Evolutionary conservation across 2,888 invertebrate genomes (phyloP).

Genomic region (Polydrusus tereticollis): DNA sequence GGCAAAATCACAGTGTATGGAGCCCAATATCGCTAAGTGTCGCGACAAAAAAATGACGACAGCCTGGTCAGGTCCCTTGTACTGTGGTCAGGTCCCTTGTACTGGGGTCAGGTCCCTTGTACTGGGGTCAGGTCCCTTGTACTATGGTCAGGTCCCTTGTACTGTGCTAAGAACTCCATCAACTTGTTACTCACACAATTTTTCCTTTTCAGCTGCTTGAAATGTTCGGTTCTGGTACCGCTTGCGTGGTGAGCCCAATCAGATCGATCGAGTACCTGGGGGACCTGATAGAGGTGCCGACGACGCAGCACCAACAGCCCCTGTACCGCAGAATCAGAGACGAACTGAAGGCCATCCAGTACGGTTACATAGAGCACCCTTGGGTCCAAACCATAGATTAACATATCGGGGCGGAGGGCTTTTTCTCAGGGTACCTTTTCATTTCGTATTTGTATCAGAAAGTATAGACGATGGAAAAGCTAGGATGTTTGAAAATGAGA

Average conservation of each 20-base stretch:
- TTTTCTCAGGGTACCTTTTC: conserved; percentile 7
- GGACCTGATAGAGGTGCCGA: conserved; percentile 77
- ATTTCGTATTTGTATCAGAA: conserved; percentile 1
- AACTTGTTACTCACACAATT: background rate
- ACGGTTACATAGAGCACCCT: conserved; percentile 86
- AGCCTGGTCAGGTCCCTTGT: no score
- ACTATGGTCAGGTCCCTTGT: no score
- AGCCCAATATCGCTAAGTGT: no score
- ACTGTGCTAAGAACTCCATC: no score
- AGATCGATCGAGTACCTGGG: conserved; percentile 86
- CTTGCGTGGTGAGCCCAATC: conserved; percentile 94
- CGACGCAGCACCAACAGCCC: conserved; percentile 80
- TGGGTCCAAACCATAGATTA: conserved; percentile 80
- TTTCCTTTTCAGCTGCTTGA: conserved; percentile 82
- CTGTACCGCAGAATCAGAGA: conserved; percentile 81
- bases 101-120: no score
- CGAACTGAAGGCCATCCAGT: conserved; percentile 89
- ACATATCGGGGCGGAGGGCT: conserved; percentile 16
- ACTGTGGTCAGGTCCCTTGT: no score
- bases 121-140: no score
- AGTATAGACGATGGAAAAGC: background rate
- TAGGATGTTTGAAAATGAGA: background rate
- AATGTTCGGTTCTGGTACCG: conserved; percentile 98
- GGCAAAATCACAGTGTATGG: no score
- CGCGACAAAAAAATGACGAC: no score